Base-by-base conservation (phyloP, 2,797 vertebrate species). In the Clamator glandarius region DNA sequence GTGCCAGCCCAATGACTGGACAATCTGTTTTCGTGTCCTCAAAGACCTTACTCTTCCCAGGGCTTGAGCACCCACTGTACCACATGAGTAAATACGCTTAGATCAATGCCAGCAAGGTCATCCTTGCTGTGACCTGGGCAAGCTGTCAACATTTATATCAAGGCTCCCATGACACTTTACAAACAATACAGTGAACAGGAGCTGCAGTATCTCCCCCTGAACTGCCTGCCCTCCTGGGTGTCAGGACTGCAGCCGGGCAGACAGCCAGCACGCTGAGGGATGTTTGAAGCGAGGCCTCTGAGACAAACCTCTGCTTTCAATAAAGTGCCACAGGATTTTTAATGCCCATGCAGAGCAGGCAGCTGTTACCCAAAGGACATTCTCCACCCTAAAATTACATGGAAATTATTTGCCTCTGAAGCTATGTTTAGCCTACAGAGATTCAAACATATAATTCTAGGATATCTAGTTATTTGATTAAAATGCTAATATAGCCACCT, bases 391-490 rank as follows among this genome's bases (percentile, higher is more conserved):
- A 92, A 96, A 97, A 96, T 97, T 94, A 97, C 93, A 96, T 92
- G 95, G 92, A 96, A 96, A 96, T 96, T 96, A 96, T 97, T 97
- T 96, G 92, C 91, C 89, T 96, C 95, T 92, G 89, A 95, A 96
- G 80, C 93, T 96, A 95, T 96, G 94, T 96, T 97, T 97, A 97
- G 96, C 95, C 95, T 92, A 94, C 92, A 90, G 93, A 94, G 93
- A 94, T 90, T 96, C 93, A 96, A 96, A 96, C 91, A 83, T 96
- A 85, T 96, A 96, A 96, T 96, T 96, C 94, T 89, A 90, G 91
- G 95, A 90, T 97, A 96, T 94, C 95, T 94, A 68, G 84, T 95
- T 96, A 96, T 96, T 97, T 96, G 92, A 97, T 96, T 96, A 96
- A 96, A 97, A 94, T 94, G 95, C 92, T 96, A 96, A 96, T 97